Evolutionary conservation across 2,888 invertebrate genomes (phyloP).

Genomic region (Drosophila putrida): DNA sequence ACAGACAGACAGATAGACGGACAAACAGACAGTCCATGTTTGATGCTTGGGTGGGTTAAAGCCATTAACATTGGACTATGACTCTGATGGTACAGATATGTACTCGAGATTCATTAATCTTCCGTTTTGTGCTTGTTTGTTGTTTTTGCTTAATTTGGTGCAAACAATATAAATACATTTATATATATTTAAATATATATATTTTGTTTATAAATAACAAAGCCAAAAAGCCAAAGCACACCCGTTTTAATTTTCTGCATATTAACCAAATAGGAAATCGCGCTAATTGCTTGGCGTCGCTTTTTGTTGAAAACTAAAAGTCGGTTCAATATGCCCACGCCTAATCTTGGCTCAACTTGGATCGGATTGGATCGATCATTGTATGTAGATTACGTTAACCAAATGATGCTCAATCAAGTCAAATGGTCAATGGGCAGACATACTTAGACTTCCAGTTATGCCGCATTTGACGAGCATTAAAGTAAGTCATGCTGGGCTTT

Average conservation of each 20-base stretch:
- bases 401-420: constrained; percentile 40
- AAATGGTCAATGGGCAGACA: constrained; percentile 19
- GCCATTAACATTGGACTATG: constrained; percentile 74
- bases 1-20: constrained; percentile 32
- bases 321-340: constrained; percentile 58
- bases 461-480: constrained; percentile 10
- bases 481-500: constrained; percentile 12
- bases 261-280: constrained; percentile 81
- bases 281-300: constrained; percentile 70
- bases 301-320: constrained; percentile 39
- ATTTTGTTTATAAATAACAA: constrained; percentile 49
- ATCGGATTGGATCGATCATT: constrained; percentile 60
- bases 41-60: constrained; percentile 73
- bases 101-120: constrained; percentile 81
- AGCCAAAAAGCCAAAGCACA: constrained; percentile 66
- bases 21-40: constrained; percentile 52
- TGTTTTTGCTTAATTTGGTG: constrained; percentile 66
- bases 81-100: constrained; percentile 74
- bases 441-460: constrained; percentile 11
- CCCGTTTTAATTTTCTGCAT: constrained; percentile 80
- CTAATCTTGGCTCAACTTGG: constrained; percentile 39
- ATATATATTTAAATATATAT: constrained; percentile 15
- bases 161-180: constrained; percentile 30
- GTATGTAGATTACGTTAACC: constrained; percentile 38
- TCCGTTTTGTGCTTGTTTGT: constrained; percentile 71